Evolutionary conservation across 2,113 vertebrate genomes (phyloP).

Genomic region (Gambusia affinis): DNA sequence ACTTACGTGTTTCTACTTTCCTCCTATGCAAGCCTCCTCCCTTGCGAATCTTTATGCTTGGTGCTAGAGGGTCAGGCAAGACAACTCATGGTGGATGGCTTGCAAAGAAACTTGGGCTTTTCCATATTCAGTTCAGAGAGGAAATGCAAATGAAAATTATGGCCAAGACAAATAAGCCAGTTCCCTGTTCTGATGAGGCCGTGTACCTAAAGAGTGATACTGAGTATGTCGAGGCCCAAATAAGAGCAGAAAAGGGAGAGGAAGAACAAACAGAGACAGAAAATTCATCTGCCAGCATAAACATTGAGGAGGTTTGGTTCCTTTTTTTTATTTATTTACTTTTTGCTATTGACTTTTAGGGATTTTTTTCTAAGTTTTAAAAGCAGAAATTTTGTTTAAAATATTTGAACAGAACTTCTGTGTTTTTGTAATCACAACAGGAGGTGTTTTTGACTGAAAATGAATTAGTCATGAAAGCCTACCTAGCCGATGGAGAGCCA

Average conservation of each 20-base stretch:
- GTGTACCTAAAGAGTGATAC: constrained; percentile 77
- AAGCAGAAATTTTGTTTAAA: not conserved
- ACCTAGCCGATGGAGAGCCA: constrained; percentile 76
- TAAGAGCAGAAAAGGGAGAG: constrained; percentile 35
- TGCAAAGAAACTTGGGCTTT: constrained; percentile 87
- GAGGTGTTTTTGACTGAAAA: constrained; percentile 82
- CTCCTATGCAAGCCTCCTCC: constrained; percentile 84
- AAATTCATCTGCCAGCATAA: not conserved
- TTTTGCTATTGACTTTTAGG: not conserved
- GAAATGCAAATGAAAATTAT: constrained; percentile 87
- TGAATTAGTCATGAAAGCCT: constrained; percentile 86
- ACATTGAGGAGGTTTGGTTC: constrained; percentile 35
- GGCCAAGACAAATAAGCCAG: constrained; percentile 82
- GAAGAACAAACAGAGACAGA: constrained; percentile 10
- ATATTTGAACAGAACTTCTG: constrained; percentile 5
- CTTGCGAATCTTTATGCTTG: constrained; percentile 86
- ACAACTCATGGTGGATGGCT: constrained; percentile 82
- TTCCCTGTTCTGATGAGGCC: constrained; percentile 79
- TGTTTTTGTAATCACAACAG: constrained; percentile 25
- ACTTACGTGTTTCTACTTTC: not conserved
- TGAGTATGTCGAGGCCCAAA: constrained; percentile 61
- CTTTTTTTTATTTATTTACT: not conserved
- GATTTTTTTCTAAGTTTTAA: not conserved
- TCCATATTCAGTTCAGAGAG: constrained; percentile 93
- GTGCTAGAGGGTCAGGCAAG: constrained; percentile 88